phyloP scores from a whole-genome alignment of 30 jellyfish, hydroid and myxozoan species.

The Aurelia aurita region DNA sequence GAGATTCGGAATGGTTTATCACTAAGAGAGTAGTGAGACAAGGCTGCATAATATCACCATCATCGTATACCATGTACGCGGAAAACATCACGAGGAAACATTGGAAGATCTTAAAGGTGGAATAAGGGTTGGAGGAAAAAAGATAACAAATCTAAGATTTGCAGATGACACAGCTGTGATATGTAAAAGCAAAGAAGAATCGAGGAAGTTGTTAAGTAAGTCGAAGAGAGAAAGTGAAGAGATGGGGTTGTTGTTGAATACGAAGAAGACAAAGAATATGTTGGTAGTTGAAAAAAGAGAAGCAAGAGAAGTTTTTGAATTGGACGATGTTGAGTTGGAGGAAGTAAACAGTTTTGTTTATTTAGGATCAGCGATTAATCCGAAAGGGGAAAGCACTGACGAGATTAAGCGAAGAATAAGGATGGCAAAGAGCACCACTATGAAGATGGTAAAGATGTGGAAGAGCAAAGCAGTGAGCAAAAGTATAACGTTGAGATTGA shows the following conservation, averaged over 20 bases:
- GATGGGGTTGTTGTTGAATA: conserved; percentile 6
- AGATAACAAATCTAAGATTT: background rate
- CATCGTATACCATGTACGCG: too few species aligned
- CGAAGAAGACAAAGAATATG: background rate
- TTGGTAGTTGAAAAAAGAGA: background rate
- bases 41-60: too few species aligned
- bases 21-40: too few species aligned
- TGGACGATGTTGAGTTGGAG: background rate
- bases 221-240: background rate
- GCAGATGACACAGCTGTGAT: conserved; percentile 8
- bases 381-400: background rate
- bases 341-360: conserved; percentile 8
- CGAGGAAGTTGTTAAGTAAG: background rate
- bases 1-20: too few species aligned
- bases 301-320: background rate
- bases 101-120: background rate
- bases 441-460: background rate
- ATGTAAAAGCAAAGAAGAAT: background rate
- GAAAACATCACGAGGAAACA: background rate
- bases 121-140: background rate
- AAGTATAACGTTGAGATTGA: too few species aligned
- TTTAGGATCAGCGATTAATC: background rate
- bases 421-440: background rate
- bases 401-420: background rate
- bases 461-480: background rate